Evolutionary conservation across 64 coral and sea anemone genomes (phyloP).

Genomic region (Stichodactyla helianthus): DNA sequence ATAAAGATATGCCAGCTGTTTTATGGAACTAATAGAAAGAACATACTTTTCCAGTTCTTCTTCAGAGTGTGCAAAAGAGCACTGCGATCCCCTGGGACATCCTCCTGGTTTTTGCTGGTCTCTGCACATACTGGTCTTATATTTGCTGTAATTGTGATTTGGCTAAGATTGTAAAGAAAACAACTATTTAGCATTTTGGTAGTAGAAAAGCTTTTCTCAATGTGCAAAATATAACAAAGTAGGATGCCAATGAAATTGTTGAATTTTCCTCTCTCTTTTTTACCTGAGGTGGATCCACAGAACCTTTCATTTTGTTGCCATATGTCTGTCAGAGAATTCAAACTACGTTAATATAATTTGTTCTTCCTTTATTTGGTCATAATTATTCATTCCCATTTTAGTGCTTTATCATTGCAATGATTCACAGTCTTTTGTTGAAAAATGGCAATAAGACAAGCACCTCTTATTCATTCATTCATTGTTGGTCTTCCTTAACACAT

Average conservation of each 20-base stretch:
- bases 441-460: no score
- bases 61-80: conserved; percentile 98
- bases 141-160: conserved; percentile 72
- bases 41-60: conserved; percentile 90
- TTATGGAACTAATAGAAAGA: not conserved
- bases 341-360: not conserved
- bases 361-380: no score
- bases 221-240: no score
- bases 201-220: no score
- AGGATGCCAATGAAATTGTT: no score
- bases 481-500: no score
- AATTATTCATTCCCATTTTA: no score
- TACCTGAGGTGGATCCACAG: conserved; percentile 83
- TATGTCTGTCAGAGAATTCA: conserved; percentile 33
- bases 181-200: not conserved
- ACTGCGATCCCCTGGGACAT: conserved; percentile 78
- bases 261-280: not conserved
- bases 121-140: conserved; percentile 95
- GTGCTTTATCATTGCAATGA: no score
- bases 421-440: no score
- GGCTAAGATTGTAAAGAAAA: conserved; percentile 2
- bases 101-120: conserved; percentile 69
- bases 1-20: no score
- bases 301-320: conserved; percentile 80
- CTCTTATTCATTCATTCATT: no score